A percentile compares a stretch with the other conserved stretches of the same genome.
These are phyloP conservation scores for Diprion similis DNA, from an alignment of 1,140 invertebrate species.

Conservation along the genomic window DNA sequence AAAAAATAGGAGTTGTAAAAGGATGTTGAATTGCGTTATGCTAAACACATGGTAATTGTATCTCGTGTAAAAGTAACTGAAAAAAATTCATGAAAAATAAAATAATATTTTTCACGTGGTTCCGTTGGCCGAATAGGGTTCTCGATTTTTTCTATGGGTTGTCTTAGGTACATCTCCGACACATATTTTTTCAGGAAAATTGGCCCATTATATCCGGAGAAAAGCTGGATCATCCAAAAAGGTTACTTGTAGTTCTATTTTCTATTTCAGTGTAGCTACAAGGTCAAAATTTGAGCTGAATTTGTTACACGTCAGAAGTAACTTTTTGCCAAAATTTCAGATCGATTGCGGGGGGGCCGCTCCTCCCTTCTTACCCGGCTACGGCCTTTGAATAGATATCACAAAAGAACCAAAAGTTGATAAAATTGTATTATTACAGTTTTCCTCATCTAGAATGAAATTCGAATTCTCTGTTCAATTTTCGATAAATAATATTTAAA, in stretches of 20 bases:
- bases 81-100: background rate
- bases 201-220: background rate
- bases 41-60: background rate
- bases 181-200: conserved; percentile 8
- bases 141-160: no score
- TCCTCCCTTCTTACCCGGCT: background rate
- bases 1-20: no score
- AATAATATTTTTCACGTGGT: background rate
- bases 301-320: no score
- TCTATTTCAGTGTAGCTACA: no score
- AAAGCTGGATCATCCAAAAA: background rate
- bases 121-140: background rate
- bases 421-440: no score
- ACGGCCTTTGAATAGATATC: background rate
- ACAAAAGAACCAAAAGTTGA: no score
- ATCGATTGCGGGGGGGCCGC: background rate
- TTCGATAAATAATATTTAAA: conserved; percentile 6
- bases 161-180: no score
- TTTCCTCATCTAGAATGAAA: background rate
- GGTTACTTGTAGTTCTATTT: no score
- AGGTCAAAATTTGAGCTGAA: no score
- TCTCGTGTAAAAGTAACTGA: no score
- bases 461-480: conserved; percentile 8
- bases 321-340: conserved; percentile 18
- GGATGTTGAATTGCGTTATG: background rate